Evolutionary conservation across 1,140 invertebrate genomes (phyloP).

Genomic region (Caenorhabditis remanei): DNA sequence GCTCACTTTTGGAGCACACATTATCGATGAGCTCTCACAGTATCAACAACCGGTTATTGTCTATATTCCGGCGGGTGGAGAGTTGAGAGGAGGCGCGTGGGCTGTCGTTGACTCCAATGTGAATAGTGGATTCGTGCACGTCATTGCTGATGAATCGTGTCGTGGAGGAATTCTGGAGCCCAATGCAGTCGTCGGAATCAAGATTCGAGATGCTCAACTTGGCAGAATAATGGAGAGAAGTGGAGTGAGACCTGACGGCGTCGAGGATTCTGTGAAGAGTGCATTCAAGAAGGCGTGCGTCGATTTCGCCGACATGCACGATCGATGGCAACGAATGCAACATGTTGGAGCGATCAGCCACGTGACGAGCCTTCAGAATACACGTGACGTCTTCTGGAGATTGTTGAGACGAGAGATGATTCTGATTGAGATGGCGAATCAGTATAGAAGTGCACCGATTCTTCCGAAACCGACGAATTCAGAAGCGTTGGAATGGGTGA

Average conservation of each 20-base stretch:
- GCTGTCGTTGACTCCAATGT: slow-evolving; percentile 97
- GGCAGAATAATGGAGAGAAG: slow-evolving; percentile 33
- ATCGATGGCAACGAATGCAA: slow-evolving; percentile 95
- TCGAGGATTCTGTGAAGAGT: slow-evolving; percentile 8
- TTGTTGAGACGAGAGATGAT: not conserved
- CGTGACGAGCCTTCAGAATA: not conserved
- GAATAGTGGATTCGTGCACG: slow-evolving; percentile 95
- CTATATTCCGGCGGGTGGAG: slow-evolving; percentile 95
- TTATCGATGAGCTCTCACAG: slow-evolving; percentile 91
- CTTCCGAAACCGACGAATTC: not conserved
- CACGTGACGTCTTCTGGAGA: slow-evolving; percentile 7
- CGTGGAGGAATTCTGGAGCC: slow-evolving; percentile 93
- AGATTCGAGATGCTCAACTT: slow-evolving; percentile 84
- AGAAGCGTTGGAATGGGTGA: slow-evolving; percentile 4
- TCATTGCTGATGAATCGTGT: slow-evolving; percentile 93
- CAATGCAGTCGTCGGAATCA: slow-evolving; percentile 98
- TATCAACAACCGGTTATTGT: slow-evolving; percentile 93
- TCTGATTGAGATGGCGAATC: not conserved
- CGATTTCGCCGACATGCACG: slow-evolving; percentile 96
- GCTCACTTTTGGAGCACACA: slow-evolving; percentile 97
- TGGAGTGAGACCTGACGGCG: not conserved
- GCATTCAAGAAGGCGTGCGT: slow-evolving; percentile 92
- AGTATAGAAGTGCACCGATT: not conserved
- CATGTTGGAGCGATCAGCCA: slow-evolving; percentile 88
- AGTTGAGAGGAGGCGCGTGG: slow-evolving; percentile 97